Evolutionary conservation across 2,888 invertebrate species (phyloP).

Genomic region (Aplocera efformata): DNA sequence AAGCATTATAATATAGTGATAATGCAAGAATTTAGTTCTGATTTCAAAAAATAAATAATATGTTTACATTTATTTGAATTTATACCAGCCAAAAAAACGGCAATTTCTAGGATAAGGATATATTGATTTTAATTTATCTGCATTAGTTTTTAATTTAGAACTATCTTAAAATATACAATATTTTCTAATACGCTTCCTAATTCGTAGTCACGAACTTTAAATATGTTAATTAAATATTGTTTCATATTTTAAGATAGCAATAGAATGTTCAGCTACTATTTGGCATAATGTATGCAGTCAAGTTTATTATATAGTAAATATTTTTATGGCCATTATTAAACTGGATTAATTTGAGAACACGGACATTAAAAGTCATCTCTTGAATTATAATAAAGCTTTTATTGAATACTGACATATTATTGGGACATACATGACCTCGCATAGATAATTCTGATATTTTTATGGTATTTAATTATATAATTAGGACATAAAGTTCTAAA

Average conservation of each 20-base stretch:
- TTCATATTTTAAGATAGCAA: background rate
- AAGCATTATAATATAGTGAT: too few relatives aligned
- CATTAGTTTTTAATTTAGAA: too few relatives aligned
- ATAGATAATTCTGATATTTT: constrained; percentile 6
- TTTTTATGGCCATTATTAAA: constrained; percentile 14
- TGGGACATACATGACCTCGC: constrained; percentile 14
- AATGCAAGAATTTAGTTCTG: too few relatives aligned
- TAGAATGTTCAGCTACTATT: background rate
- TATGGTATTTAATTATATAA: constrained; percentile 5
- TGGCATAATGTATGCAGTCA: background rate
- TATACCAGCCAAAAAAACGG: too few relatives aligned
- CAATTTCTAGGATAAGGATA: too few relatives aligned
- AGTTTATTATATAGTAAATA: constrained; percentile 12
- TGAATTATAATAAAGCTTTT: constrained; percentile 6
- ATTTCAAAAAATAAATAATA: too few relatives aligned
- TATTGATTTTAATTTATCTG: too few relatives aligned
- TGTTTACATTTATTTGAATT: too few relatives aligned
- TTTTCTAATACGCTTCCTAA: too few relatives aligned
- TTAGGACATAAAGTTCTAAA: constrained; percentile 1
- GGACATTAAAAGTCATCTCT: constrained; percentile 14
- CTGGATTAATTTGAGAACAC: constrained; percentile 14
- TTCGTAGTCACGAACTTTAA: too few relatives aligned
- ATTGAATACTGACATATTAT: constrained; percentile 14
- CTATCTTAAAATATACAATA: too few relatives aligned
- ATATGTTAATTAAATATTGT: too few relatives aligned